Evolutionary conservation across 2,888 invertebrate genomes (phyloP), one percentile per base, ranked within the genome.

Genomic region (Drosophila differens): DNA sequence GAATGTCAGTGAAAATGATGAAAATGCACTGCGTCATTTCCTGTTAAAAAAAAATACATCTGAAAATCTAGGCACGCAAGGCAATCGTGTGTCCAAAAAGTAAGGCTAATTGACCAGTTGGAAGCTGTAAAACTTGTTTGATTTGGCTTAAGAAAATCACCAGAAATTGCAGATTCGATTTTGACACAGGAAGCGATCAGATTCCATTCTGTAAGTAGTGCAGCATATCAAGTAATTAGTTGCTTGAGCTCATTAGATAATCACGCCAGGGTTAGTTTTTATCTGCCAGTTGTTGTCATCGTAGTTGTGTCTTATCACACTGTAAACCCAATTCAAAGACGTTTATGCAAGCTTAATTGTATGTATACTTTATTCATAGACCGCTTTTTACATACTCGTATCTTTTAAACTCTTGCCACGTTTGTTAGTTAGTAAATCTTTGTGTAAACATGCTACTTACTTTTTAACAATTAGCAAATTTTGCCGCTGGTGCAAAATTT

Each of bases 381-480:
- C 60, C 67, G 30, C 55, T 67, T 64, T 82, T 51, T 71, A 74
- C 71, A 81, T 66, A 61, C 55, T 54, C 57, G 60, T 53, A 10
- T 70, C 32, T 73, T 52, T 37, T 67, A 33, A 61, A 55, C 74
- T 65, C 35, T 58, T 59, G 69, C 49, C 47, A 53, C 25, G 44
- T 65, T 68, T 35, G 33, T 55, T 52, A 52, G 65, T 65, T 73
- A 57, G 73, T 79, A 74, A 65, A 63, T 14, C 64, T 81, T 74
- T 60, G 58, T 63, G 73, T 85, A 41, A 88, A 88, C 90, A 85
- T 70, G 54, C 85, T 88, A 85, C 80, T 89, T 85, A 82, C 67
- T 75, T 77, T 75, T 81, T 47, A 57, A 70, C 39, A 49, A 70
- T 82, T 61, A 61, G 70, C 47, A 67, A 71, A 67, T 22, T 57